These are phyloP conservation scores for Candidula unifasciata DNA, from an alignment of 2,888 invertebrate genomes.

Conservation along the genomic window DNA sequence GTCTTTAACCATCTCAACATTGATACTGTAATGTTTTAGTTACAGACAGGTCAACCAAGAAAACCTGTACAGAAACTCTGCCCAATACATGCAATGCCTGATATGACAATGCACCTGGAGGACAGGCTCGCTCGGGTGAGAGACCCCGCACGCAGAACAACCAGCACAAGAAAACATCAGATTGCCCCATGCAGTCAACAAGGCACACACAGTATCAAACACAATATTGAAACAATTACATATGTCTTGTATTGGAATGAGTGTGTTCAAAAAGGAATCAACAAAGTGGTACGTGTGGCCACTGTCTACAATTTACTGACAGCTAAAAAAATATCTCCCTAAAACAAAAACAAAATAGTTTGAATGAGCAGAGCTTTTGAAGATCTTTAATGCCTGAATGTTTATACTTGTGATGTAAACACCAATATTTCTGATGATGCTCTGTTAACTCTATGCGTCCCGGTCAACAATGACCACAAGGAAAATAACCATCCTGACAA, in stretches of 20 bases:
- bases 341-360: too few species aligned
- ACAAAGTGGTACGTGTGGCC: conserved; percentile 13
- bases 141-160: background rate
- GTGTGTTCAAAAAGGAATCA: conserved; percentile 34
- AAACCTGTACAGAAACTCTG: too few species aligned
- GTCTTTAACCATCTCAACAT: background rate
- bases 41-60: background rate
- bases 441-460: too few species aligned
- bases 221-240: conserved; percentile 22
- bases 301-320: background rate
- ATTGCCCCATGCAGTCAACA: conserved; percentile 7
- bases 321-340: too few species aligned
- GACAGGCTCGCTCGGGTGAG: background rate
- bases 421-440: too few species aligned
- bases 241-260: conserved; percentile 36
- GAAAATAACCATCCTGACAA: too few species aligned
- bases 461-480: too few species aligned
- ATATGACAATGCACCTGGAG: conserved; percentile 16
- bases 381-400: too few species aligned
- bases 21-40: background rate
- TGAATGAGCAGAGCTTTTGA: too few species aligned
- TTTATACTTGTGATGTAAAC: too few species aligned
- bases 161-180: background rate
- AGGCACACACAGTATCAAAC: conserved; percentile 29
- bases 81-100: background rate